Conservation (phyloP, 2,113 vertebrate genomes). For the Vireo altiloquus region DNA sequence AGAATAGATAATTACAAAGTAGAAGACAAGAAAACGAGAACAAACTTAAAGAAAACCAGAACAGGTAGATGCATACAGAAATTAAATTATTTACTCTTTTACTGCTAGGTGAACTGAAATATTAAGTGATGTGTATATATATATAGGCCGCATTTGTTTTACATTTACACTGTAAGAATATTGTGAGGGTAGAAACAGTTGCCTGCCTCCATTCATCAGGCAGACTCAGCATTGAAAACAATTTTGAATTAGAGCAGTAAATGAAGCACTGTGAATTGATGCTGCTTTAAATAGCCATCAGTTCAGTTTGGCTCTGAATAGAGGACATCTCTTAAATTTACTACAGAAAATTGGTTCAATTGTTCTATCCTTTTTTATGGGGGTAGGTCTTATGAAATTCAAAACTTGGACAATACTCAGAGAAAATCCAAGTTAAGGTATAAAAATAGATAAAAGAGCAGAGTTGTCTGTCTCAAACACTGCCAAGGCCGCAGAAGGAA, state of each 20-base stretch:
- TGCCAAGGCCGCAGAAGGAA: not conserved
- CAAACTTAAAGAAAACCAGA: not conserved
- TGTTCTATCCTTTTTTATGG: not conserved
- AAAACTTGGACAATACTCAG: not conserved
- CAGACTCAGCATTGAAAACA: not conserved
- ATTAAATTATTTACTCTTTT: not conserved
- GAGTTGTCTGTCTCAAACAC: not conserved
- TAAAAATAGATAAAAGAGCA: not conserved
- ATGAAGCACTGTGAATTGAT: not conserved
- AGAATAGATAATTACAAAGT: conserved; percentile 53
- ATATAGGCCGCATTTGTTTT: not conserved
- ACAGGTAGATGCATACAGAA: not conserved
- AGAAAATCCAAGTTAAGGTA: not conserved
- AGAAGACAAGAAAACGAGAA: not conserved
- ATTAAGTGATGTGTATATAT: not conserved
- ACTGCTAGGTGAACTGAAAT: not conserved
- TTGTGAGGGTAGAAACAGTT: not conserved
- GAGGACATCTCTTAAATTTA: not conserved
- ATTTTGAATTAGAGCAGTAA: not conserved
- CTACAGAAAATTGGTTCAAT: not conserved
- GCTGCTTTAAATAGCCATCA: not conserved
- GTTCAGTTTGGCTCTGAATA: not conserved
- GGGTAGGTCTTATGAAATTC: not conserved
- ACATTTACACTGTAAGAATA: not conserved
- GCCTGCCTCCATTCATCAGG: not conserved